Evolutionary conservation across 1,140 invertebrate species (phyloP).

Genomic region (Oreohelix idahoensis): DNA sequence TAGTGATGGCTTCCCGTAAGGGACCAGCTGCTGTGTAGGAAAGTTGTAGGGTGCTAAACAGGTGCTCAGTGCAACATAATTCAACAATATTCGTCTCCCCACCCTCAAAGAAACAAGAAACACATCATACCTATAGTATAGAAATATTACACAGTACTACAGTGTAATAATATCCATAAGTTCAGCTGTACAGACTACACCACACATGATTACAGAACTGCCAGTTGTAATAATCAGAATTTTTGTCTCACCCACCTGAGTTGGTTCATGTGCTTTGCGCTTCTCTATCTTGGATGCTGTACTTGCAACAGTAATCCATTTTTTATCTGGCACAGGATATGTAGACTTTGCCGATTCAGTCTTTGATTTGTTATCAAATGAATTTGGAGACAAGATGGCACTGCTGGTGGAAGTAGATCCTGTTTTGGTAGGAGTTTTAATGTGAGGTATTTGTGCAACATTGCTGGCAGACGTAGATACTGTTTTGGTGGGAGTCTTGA

Average conservation of each 20-base stretch:
- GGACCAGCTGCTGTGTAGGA: too few relatives aligned
- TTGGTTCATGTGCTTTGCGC: conserved; percentile 62
- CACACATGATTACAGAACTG: neutral
- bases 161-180: too few relatives aligned
- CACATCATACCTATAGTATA: too few relatives aligned
- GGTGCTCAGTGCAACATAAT: too few relatives aligned
- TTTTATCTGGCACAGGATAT: neutral
- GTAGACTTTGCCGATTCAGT: neutral
- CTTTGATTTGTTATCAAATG: conserved; percentile 23
- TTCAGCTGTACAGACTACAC: neutral
- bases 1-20: too few relatives aligned
- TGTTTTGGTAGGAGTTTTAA: neutral
- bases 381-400: neutral
- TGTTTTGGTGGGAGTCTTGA: conserved; percentile 5
- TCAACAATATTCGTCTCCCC: too few relatives aligned
- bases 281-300: conserved; percentile 53
- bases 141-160: too few relatives aligned
- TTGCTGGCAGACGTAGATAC: neutral
- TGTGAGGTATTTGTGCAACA: neutral
- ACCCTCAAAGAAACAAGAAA: too few relatives aligned
- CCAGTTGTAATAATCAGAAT: neutral
- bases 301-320: conserved; percentile 8
- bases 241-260: conserved; percentile 50
- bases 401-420: neutral
- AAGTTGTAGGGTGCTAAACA: too few relatives aligned